Conservation (phyloP, 2,113 vertebrate species). For the Aptenodytes patagonicus region DNA sequence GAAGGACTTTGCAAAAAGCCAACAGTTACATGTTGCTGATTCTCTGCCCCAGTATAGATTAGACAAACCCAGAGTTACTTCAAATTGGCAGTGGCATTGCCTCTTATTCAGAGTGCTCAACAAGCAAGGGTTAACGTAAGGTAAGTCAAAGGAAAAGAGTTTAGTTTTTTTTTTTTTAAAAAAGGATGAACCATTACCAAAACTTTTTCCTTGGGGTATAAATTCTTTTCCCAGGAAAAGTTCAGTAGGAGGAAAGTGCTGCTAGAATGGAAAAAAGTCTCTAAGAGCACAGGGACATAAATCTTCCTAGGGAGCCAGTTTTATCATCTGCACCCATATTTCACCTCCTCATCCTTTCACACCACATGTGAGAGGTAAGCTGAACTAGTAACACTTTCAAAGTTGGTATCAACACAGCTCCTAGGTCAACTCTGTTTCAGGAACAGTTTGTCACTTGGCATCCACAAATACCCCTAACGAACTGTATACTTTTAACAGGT, state of each 20-base stretch:
- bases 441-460: neutral
- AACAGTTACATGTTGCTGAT: neutral
- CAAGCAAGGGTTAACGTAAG: neutral
- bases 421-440: neutral
- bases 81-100: neutral
- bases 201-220: neutral
- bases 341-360: neutral
- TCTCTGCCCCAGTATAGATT: neutral
- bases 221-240: neutral
- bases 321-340: neutral
- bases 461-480: neutral
- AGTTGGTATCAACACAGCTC: neutral
- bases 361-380: accelerated
- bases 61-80: neutral
- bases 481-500: neutral
- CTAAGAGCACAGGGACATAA: neutral
- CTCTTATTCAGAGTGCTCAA: neutral
- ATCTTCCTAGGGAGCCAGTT: neutral
- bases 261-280: neutral
- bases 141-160: neutral
- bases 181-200: neutral
- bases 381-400: neutral
- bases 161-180: neutral
- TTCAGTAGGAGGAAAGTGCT: neutral
- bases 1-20: neutral